Base-by-base conservation (phyloP, 92 coral and sea anemone species). In the Phenganax marumi region DNA sequence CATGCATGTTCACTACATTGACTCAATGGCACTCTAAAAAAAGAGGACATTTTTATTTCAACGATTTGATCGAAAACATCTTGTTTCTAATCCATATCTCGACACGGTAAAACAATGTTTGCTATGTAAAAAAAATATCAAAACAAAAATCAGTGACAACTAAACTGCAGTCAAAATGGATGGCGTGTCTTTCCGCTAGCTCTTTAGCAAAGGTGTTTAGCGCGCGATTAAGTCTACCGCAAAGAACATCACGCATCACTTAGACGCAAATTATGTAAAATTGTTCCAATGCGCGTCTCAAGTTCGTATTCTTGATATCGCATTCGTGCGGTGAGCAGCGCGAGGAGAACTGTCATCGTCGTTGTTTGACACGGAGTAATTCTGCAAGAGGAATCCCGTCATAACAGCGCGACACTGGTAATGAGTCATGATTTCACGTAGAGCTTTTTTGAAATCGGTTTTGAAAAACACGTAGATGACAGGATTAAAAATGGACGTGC, bases 381-480 rank as follows among this genome's bases (percentile, higher is more conserved):
- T 61, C 60, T 78, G 83, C 24, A 78, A 58, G 23, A 65, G 72
- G 16, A 78, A 61, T 7, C 83, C 73, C 8, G 71, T 61, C 12
- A 24, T 16, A 51, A 11, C 19, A 0, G 47, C 43, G 48, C 56
- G 57, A 23, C 83, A 78, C 11, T 78, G 9, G 52, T 19, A 78
- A 16, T 61, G 83, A 17, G 46, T 63, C 7, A 78, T 12, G 7
- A 68, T 48, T 50, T 78, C 83, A 14, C 73, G 72, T 7, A 78
- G 60, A 2, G 83, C 83, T 48, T 78, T 78, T 48, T 63, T 78
- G 60, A 78, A 78, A 78, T 78, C 83, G 21, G 72, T 61, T 50
- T 78, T 78, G 60, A 78, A 78, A 52, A 78, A 78, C 23, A 78
- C 83, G 60, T 78, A 78, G 56, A 78, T 71, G 51, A 78, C 10